Percentiles rank a stretch among this genome's conserved stretches.
Evolutionary conservation across 2,888 invertebrate genomes (phyloP).

Genomic region (Caenorhabditis afra): DNA sequence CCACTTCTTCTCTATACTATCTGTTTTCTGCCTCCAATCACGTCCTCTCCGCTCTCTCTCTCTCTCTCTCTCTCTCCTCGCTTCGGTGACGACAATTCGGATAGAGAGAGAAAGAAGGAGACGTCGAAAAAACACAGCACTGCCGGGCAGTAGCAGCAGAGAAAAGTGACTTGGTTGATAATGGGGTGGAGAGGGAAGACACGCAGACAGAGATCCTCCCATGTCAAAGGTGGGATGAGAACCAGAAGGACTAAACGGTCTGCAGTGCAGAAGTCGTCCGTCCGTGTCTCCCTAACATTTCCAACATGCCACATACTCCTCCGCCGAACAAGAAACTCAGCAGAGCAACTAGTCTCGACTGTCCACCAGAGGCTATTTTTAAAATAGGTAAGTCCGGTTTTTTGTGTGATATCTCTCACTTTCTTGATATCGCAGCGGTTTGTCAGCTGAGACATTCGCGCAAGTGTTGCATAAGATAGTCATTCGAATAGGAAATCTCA

Average conservation of each 20-base stretch:
- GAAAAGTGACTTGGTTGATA: conserved; percentile 41
- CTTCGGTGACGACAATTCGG: conserved; percentile 22
- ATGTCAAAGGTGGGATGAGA: conserved; percentile 59
- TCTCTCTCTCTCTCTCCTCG: background rate
- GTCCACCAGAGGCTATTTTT: conserved; percentile 72
- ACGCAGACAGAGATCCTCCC: conserved; percentile 31
- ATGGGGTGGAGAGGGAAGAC: conserved; percentile 15
- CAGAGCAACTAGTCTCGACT: conserved; percentile 65
- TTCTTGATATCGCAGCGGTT: too few species aligned
- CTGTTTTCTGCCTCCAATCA: too few species aligned
- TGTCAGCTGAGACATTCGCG: background rate
- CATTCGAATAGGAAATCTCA: background rate
- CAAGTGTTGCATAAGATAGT: too few species aligned
- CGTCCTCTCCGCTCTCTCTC: conserved; percentile 12
- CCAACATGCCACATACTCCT: conserved; percentile 38
- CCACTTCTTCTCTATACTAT: conserved; percentile 9
- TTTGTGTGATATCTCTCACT: too few species aligned
- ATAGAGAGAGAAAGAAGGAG: conserved; percentile 19
- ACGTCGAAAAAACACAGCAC: conserved; percentile 2
- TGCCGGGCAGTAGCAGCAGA: conserved; percentile 1
- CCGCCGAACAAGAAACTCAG: conserved; percentile 52
- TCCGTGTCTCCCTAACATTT: conserved; percentile 8
- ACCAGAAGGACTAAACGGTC: conserved; percentile 52
- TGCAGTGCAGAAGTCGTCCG: conserved; percentile 12
- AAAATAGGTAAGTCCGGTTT: conserved; percentile 64